These are phyloP conservation scores for Caenorhabditis parvicauda DNA, from an alignment of 2,888 invertebrate species.

Conservation along the genomic window DNA sequence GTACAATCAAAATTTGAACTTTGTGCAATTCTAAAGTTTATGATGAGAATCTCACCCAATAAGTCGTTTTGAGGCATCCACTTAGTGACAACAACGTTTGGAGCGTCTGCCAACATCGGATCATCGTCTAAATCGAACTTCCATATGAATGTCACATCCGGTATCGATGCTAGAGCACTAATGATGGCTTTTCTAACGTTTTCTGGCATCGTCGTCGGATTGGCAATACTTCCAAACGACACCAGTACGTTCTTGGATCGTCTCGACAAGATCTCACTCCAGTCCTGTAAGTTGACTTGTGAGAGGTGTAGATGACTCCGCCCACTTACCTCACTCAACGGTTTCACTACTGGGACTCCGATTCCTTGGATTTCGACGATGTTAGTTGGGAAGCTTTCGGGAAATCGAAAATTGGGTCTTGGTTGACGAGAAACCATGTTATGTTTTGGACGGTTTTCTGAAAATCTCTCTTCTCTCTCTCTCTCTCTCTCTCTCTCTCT, in stretches of 20 bases:
- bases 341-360: constrained; percentile 13
- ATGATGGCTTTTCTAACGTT: constrained; percentile 16
- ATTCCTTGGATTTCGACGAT: constrained; percentile 43
- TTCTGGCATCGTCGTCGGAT: constrained; percentile 23
- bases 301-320: not conserved
- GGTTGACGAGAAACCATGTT: constrained; percentile 38
- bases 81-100: constrained; percentile 23
- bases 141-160: constrained; percentile 45
- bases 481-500: no score
- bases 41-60: constrained; percentile 38
- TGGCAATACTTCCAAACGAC: constrained; percentile 40
- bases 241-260: constrained; percentile 29
- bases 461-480: not conserved
- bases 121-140: constrained; percentile 41
- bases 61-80: constrained; percentile 64
- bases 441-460: constrained; percentile 29
- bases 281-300: constrained; percentile 5
- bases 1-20: not conserved
- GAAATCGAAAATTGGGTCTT: constrained; percentile 43
- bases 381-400: constrained; percentile 36
- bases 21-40: not conserved
- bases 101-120: constrained; percentile 5
- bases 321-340: constrained; percentile 6
- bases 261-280: constrained; percentile 23
- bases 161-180: constrained; percentile 25